Evolutionary conservation across 2,113 vertebrate species (phyloP).

Genomic region (Xenus cinereus): DNA sequence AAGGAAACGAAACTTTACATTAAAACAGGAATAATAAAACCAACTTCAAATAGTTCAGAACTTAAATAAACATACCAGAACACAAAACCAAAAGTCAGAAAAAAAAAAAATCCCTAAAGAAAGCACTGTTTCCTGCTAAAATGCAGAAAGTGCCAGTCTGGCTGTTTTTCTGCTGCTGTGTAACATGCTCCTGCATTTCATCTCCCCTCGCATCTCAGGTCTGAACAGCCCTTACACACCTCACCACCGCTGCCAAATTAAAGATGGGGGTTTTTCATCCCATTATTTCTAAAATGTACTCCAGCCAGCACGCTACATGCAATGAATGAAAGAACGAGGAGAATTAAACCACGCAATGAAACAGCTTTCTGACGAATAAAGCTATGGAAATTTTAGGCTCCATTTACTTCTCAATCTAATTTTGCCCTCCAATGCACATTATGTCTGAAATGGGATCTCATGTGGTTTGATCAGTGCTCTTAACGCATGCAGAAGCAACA

Average conservation of each 20-base stretch:
- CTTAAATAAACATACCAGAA: background rate
- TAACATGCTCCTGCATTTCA: background rate
- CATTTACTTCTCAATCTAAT: conserved; percentile 89
- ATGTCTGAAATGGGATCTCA: conserved; percentile 83
- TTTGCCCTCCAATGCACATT: conserved; percentile 87
- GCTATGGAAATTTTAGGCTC: conserved; percentile 86
- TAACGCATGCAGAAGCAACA: conserved; percentile 75
- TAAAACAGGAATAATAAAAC: background rate
- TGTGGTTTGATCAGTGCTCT: conserved; percentile 79
- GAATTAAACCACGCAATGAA: conserved; percentile 81
- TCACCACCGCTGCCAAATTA: conserved; percentile 43
- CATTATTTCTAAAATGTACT: conserved; percentile 68
- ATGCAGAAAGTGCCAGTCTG: background rate
- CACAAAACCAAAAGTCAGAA: background rate
- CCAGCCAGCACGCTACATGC: conserved; percentile 45
- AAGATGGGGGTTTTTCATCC: conserved; percentile 26
- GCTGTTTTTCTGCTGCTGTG: background rate
- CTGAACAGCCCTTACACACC: conserved; percentile 1
- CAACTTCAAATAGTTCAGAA: background rate
- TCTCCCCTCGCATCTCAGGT: background rate
- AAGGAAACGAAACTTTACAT: background rate
- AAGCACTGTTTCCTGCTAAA: background rate
- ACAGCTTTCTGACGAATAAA: conserved; percentile 82
- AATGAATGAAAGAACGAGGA: conserved; percentile 64
- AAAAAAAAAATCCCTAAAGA: background rate